Conservation (phyloP, 2,888 invertebrate species). For the Neocrepidodera transversa region DNA sequence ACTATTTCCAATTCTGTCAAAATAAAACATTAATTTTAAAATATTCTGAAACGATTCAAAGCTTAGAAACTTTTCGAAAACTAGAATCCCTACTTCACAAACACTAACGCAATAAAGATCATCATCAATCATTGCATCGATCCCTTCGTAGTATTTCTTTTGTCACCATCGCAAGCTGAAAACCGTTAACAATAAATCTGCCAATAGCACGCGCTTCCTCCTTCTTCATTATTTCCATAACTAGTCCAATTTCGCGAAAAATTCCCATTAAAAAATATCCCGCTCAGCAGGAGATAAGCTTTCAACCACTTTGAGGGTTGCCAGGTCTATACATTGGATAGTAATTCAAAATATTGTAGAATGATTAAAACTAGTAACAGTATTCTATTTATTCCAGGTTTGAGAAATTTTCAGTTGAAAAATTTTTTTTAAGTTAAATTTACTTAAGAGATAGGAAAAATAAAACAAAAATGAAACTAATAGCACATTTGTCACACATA, state of each 20-base stretch:
- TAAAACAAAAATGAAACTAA: no score
- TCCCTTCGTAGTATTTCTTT: background rate
- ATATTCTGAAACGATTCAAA: no score
- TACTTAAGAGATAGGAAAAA: no score
- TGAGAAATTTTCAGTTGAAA: no score
- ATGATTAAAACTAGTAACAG: no score
- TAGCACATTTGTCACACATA: no score
- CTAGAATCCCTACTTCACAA: background rate
- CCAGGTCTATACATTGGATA: background rate
- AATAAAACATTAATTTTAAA: no score
- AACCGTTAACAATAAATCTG: conserved; percentile 18
- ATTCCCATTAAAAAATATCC: conserved; percentile 18
- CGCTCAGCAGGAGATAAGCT: conserved; percentile 8
- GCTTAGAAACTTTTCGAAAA: no score
- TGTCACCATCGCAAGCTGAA: conserved; percentile 1
- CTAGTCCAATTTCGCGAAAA: conserved; percentile 23
- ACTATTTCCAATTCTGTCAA: no score
- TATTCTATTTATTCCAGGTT: no score
- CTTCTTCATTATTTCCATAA: conserved; percentile 24
- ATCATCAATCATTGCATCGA: conserved; percentile 14
- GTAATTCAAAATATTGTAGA: no score
- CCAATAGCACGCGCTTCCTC: conserved; percentile 14
- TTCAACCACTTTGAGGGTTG: background rate
- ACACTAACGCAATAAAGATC: conserved; percentile 12
- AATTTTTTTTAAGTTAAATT: no score